phyloP scores from a whole-genome alignment of 2,888 invertebrate species.

The Acrobasis consociella region DNA sequence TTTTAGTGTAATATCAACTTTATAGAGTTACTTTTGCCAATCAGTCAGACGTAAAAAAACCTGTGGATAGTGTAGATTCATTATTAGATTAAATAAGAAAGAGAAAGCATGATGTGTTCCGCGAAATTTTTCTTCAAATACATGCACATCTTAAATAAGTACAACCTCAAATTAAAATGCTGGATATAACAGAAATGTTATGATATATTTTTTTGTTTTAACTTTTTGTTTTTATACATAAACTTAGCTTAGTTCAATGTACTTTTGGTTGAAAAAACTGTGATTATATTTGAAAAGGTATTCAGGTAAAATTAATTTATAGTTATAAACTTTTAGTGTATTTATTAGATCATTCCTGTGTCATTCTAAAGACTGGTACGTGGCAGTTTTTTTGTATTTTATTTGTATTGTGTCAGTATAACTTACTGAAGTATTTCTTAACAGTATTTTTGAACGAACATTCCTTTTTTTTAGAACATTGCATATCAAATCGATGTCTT shows the following conservation, averaged over 20 bases:
- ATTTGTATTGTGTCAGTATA: constrained; percentile 26
- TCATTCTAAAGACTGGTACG: constrained; percentile 38
- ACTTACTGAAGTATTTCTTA: constrained; percentile 37
- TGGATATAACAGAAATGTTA: constrained; percentile 8
- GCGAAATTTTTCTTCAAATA: background rate
- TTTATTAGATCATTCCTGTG: constrained; percentile 62
- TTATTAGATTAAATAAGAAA: background rate
- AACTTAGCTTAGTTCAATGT: constrained; percentile 22
- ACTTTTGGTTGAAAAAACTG: constrained; percentile 30
- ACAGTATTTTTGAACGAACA: constrained; percentile 42
- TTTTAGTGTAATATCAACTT: too few species aligned
- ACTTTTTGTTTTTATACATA: constrained; percentile 15
- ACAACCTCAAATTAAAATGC: constrained; percentile 18
- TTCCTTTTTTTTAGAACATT: constrained; percentile 37
- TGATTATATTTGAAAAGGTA: constrained; percentile 32
- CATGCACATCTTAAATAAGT: background rate
- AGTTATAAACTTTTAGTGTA: constrained; percentile 36
- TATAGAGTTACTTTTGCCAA: too few species aligned
- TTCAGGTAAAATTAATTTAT: constrained; percentile 34
- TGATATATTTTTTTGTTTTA: background rate
- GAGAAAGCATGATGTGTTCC: too few species aligned
- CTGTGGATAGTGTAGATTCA: too few species aligned
- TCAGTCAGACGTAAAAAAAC: too few species aligned
- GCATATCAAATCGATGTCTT: constrained; percentile 4
- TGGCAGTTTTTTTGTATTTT: constrained; percentile 36